phyloP scores from a whole-genome alignment of 92 coral and sea anemone species.

The Metridium senile region DNA sequence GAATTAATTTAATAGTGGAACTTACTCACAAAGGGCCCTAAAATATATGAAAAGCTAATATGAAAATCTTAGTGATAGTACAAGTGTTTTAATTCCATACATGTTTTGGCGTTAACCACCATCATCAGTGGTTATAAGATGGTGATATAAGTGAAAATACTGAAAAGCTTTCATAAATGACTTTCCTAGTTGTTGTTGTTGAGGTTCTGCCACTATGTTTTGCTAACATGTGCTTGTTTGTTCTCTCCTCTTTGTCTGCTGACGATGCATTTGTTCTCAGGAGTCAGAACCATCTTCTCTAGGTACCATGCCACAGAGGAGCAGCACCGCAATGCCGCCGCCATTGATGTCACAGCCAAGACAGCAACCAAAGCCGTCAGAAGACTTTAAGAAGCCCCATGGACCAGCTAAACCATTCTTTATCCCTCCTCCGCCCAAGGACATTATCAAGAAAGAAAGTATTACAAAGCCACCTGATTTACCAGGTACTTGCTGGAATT shows the following conservation, averaged over 20 bases:
- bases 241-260: constrained; percentile 78
- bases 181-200: background rate
- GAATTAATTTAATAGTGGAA: no score
- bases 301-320: constrained; percentile 33
- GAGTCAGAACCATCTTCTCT: constrained; percentile 56
- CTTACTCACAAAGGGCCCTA: no score
- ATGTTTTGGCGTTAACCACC: no score
- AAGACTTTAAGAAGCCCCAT: constrained; percentile 26
- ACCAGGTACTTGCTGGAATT: constrained; percentile 11
- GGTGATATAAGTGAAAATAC: background rate
- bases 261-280: constrained; percentile 84
- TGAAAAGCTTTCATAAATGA: no score
- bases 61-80: no score
- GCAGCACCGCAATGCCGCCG: constrained; percentile 25
- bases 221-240: constrained; percentile 46
- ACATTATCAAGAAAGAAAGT: constrained; percentile 16
- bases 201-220: background rate
- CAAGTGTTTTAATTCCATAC: no score
- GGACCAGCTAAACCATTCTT: constrained; percentile 16
- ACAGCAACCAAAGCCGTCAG: constrained; percentile 6
- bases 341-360: constrained; percentile 22
- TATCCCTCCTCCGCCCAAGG: constrained; percentile 25
- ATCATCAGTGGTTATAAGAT: no score
- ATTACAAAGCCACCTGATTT: background rate
- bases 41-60: no score